Percentiles rank a stretch among this genome's conserved stretches.
Evolutionary conservation across 2,113 vertebrate genomes (phyloP).

Genomic region (Etheostoma cragini): DNA sequence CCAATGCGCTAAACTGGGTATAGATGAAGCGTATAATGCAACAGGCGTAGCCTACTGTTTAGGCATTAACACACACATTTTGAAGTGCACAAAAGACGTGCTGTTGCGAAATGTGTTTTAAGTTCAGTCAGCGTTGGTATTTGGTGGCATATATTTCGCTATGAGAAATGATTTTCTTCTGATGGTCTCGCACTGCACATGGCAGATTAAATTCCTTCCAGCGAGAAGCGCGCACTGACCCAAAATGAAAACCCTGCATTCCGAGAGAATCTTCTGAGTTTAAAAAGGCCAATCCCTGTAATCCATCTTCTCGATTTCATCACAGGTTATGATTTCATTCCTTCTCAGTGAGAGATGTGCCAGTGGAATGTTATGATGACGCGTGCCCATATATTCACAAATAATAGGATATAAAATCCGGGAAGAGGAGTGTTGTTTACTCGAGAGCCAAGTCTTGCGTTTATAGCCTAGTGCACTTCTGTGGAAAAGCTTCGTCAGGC

Average conservation of each 20-base stretch:
- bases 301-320: not conserved
- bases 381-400: constrained; percentile 13
- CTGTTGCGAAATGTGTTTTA: not conserved
- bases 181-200: constrained; percentile 28
- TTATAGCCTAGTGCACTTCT: constrained; percentile 18
- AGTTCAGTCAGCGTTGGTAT: not conserved
- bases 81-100: not conserved
- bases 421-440: constrained; percentile 54
- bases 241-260: not conserved
- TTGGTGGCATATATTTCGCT: not conserved
- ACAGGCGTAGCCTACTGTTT: constrained; percentile 39
- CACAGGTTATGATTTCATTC: not conserved
- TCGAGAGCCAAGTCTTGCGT: constrained; percentile 22
- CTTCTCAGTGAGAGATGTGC: not conserved
- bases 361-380: not conserved
- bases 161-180: constrained; percentile 3
- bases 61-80: not conserved
- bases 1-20: not conserved
- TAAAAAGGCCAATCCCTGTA: not conserved
- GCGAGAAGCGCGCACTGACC: constrained; percentile 29
- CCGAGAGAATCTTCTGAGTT: not conserved
- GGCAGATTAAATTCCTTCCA: constrained; percentile 40
- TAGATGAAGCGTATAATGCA: constrained; percentile 1
- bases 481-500: constrained; percentile 54
- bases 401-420: constrained; percentile 50